These are phyloP conservation scores for Poecilia picta DNA, from an alignment of 2,797 vertebrate genomes.

Conservation along the genomic window DNA sequence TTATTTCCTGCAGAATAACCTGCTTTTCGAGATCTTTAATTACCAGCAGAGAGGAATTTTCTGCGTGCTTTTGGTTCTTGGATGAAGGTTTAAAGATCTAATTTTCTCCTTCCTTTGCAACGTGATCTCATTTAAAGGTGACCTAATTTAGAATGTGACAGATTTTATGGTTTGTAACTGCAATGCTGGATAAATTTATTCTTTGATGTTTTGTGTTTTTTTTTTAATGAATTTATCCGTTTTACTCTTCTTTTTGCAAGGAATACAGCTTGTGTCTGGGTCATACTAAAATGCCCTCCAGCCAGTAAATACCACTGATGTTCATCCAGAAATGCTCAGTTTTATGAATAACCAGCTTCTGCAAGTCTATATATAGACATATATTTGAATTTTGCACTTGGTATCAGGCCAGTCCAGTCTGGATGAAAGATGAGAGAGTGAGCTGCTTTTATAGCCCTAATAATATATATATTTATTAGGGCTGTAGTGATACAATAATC, in stretches of 20 bases:
- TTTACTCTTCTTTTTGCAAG: constrained; percentile 21
- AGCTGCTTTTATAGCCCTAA: constrained; percentile 40
- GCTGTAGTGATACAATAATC: no score
- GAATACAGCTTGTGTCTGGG: constrained; percentile 16
- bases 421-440: constrained; percentile 13
- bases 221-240: constrained; percentile 13
- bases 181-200: not conserved
- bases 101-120: not conserved
- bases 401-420: constrained; percentile 8
- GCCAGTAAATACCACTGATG: constrained; percentile 69
- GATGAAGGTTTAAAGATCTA: constrained; percentile 2
- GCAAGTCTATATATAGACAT: not conserved
- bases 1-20: constrained; percentile 11
- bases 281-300: constrained; percentile 9
- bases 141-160: constrained; percentile 16
- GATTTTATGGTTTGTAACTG: constrained; percentile 2
- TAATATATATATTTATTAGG: no score
- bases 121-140: not conserved
- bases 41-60: constrained; percentile 6
- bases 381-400: not conserved
- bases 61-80: not conserved
- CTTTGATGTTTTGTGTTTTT: not conserved
- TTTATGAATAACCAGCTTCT: constrained; percentile 68
- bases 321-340: constrained; percentile 50
- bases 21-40: not conserved